Conservation (phyloP, 1,140 invertebrate species). For the Pseudomyrmex flavicornis region DNA sequence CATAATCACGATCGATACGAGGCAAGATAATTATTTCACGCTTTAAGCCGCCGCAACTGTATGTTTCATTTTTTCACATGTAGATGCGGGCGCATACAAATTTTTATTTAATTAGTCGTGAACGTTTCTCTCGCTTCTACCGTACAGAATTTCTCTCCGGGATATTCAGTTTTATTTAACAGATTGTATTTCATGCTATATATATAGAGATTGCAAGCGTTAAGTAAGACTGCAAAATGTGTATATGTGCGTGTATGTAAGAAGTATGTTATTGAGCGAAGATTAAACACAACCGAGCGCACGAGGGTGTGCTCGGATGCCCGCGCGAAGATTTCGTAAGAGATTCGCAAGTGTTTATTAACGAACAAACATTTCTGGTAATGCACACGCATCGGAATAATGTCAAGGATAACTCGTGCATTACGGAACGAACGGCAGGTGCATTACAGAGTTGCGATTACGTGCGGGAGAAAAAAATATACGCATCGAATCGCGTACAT, state of each 20-base stretch:
- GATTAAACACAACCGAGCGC: conserved; percentile 23
- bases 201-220: background rate
- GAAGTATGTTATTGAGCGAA: conserved; percentile 12
- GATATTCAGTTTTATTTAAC: background rate
- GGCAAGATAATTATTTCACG: conserved; percentile 16
- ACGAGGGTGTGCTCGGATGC: background rate
- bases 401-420: conserved; percentile 83
- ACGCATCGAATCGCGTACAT: background rate
- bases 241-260: no score
- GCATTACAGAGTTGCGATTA: conserved; percentile 49
- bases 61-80: background rate
- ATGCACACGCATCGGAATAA: conserved; percentile 79
- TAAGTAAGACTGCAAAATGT: no score
- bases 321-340: conserved; percentile 73
- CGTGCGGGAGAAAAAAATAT: conserved; percentile 28
- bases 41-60: background rate
- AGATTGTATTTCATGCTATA: background rate
- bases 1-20: conserved; percentile 6
- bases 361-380: conserved; percentile 71
- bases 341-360: conserved; percentile 71
- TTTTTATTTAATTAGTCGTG: conserved; percentile 9
- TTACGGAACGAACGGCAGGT: conserved; percentile 77
- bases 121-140: background rate
- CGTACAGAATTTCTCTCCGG: background rate
- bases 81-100: background rate